Base-by-base conservation (phyloP, 2,888 invertebrate genomes). In the Drosophila fulvimacula region DNA sequence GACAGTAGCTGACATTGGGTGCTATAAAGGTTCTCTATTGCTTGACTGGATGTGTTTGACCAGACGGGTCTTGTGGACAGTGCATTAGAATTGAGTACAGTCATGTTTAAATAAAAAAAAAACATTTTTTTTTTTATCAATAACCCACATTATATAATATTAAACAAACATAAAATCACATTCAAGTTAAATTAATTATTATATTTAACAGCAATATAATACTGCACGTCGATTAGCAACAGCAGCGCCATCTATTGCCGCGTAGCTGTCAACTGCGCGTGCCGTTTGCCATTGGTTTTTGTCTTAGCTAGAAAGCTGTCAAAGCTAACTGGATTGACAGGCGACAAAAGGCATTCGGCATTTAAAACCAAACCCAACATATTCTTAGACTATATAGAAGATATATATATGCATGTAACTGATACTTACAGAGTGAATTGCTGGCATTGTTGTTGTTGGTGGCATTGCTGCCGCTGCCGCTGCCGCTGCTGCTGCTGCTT, bases 401-500 rank as follows among this genome's bases (percentile, higher is more conserved):
- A 1, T 1, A 9, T 32, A 41, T 15, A 63, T 32, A 21, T 30
- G 24, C 11, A 13, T 39, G 3, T 56, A 46, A 62, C 34, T 62
- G 30, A 38, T 19, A 90, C 92, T 90, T 85, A 92, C 85, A 85
- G 56, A 85, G 74, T 69, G 86, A 70, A 64, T 86, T 88, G 69
- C 71, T 70, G 73, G 69, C 77, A 30, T 63, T 74, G 44, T 69
- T 75, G 21, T 69, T 42, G 70, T 89, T 90, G 77, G 81, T 61
- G 38, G 38, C 41, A 44, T 51, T 85, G 79, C 83, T 79, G 73
- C 90, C 30, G 46, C 46, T 91, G 71, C 90, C 85, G 79, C 83
- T 79, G 73, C 90, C 30, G 46, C 46, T 91, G 71, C 90, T 90
- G 77, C 84, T 85, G 79, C 84, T 80, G 73, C 90, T 91, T 81